Base-by-base conservation (phyloP, 2,797 vertebrate species). In the Columba guinea region DNA sequence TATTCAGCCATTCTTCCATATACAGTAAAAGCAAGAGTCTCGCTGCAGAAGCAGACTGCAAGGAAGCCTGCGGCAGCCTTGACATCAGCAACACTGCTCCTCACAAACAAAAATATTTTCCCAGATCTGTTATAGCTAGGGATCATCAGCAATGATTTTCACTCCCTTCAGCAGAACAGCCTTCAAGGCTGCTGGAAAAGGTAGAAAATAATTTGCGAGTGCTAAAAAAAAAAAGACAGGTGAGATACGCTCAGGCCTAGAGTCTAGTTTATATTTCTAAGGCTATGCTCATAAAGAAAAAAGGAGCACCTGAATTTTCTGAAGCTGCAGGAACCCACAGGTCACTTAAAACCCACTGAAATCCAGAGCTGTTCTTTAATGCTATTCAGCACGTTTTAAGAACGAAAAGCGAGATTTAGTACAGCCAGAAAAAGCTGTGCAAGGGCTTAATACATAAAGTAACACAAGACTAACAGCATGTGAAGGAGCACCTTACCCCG, bases 1-100 rank as follows among this genome's bases (percentile, higher is more conserved):
- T 75, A 68, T 14, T 78, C n/a, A 84, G 87, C 30, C 67, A 69
- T 59, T 84, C 84, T 87, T 70, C 87, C 79, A 84, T 88, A 73
- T 71, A 78, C 8, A 95, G 91, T 63, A 78, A 94, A 95, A 93
- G 35, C 44, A 90, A 93, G 49, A 16, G 27, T 39, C 55, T 64
- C 55, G 20, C 78, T 75, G 87, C 76, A 94, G 89, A 75, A 85
- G 65, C 65, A 87, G 79, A 81, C 69, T 68, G 58, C 78, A 69
- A 79, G 64, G 58, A 89, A 91, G 67, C 39, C 78, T 65, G 37
- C 20, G 64, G 62, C 64, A 91, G 64, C 78, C 52, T 44, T 85
- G 24, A 95, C 64, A 46, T 71, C n/a, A 95, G 69, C 69, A 86
- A 56, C 52, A 39, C 35, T 34, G 62, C 46, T 68, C 17, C 69